phyloP scores from a whole-genome alignment of 2,113 vertebrate species.

The Anas platyrhynchos region DNA sequence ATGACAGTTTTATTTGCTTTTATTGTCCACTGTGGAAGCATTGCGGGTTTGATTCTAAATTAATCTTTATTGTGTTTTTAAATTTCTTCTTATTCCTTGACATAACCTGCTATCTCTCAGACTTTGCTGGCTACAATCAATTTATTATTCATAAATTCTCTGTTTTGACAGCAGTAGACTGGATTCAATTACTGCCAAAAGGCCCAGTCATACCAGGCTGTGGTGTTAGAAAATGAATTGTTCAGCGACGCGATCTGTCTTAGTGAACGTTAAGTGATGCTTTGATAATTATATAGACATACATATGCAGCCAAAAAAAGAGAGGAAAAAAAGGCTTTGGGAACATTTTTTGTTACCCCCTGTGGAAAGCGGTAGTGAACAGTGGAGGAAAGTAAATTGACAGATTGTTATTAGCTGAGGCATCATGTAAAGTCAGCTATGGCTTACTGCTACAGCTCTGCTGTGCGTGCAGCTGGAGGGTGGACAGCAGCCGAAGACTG shows the following conservation, averaged over 20 bases:
- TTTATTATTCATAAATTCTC: conserved; percentile 80
- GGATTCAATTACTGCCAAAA: conserved; percentile 77
- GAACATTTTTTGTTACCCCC: conserved; percentile 21
- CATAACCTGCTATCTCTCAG: conserved; percentile 50
- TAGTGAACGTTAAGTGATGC: conserved; percentile 36
- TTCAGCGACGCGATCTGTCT: conserved; percentile 45
- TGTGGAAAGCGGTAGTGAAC: background rate
- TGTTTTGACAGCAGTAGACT: conserved; percentile 77
- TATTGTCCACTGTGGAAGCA: conserved; percentile 36
- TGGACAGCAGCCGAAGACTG: conserved; percentile 28
- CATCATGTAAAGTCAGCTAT: background rate
- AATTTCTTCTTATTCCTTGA: conserved; percentile 55
- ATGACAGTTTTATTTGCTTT: conserved; percentile 58
- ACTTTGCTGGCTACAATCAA: conserved; percentile 65
- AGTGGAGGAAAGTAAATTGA: conserved; percentile 2
- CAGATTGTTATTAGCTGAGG: conserved; percentile 16
- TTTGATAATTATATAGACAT: conserved; percentile 69
- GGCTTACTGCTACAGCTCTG: background rate
- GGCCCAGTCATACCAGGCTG: conserved; percentile 54
- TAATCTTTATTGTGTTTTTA: conserved; percentile 61
- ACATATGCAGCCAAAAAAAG: background rate
- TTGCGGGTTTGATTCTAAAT: conserved; percentile 41
- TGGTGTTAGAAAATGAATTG: conserved; percentile 58
- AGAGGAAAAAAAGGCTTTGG: background rate
- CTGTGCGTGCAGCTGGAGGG: background rate